Conservation (phyloP, 2,888 invertebrate species). For the Pinctada fucata region DNA sequence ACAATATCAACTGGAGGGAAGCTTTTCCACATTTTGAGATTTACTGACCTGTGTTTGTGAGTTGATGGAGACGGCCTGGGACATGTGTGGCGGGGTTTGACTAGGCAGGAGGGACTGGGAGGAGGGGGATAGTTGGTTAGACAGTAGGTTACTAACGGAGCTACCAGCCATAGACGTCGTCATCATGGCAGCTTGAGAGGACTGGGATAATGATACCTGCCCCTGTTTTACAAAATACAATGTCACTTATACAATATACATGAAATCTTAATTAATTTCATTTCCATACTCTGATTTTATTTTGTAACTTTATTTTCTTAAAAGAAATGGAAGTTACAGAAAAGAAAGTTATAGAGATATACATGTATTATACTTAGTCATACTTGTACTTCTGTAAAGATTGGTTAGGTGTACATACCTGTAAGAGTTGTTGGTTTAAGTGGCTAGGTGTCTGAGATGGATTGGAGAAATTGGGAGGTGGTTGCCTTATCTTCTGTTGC, state of each 20-base stretch:
- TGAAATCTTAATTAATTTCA: not conserved
- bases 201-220: conserved; percentile 6
- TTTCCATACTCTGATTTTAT: not conserved
- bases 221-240: not conserved
- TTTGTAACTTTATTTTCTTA: too few relatives aligned
- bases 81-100: conserved; percentile 18
- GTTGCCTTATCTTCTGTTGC: conserved; percentile 24
- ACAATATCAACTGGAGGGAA: too few relatives aligned
- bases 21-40: too few relatives aligned
- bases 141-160: conserved; percentile 16
- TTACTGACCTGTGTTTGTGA: conserved; percentile 26
- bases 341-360: too few relatives aligned
- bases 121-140: not conserved
- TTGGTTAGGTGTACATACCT: not conserved
- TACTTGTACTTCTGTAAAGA: too few relatives aligned
- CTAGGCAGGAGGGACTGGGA: conserved; percentile 20
- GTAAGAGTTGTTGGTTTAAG: not conserved
- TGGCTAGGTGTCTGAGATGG: conserved; percentile 1
- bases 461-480: conserved; percentile 14
- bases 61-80: conserved; percentile 12
- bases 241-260: not conserved
- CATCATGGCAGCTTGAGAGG: conserved; percentile 9
- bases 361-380: too few relatives aligned
- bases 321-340: too few relatives aligned
- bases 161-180: conserved; percentile 1